Conservation (phyloP, 2,113 vertebrate genomes). For the Epinephelus fuscoguttatus region DNA sequence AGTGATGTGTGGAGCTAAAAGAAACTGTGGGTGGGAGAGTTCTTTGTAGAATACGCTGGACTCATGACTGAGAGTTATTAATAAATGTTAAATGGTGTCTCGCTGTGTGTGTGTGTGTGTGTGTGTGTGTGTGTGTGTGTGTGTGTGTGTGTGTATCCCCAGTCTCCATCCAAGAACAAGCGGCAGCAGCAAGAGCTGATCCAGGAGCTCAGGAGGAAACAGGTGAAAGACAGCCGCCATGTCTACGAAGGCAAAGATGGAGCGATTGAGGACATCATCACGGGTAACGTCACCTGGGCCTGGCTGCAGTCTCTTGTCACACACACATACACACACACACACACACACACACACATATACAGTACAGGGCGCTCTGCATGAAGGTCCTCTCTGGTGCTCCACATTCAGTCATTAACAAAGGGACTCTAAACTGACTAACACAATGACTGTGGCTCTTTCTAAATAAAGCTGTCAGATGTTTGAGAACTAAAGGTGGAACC, state of each 20-base stretch:
- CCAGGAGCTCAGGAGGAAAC: slow-evolving; percentile 91
- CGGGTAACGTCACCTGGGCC: slow-evolving; percentile 83
- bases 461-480: slow-evolving; percentile 56
- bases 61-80: not conserved
- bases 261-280: slow-evolving; percentile 98
- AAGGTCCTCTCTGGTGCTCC: slow-evolving; percentile 55
- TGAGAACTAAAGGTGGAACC: slow-evolving; percentile 42
- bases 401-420: slow-evolving; percentile 63
- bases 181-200: slow-evolving; percentile 97
- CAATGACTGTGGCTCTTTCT: slow-evolving; percentile 40
- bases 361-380: slow-evolving; percentile 65
- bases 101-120: slow-evolving; percentile 13
- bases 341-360: slow-evolving; percentile 23
- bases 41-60: not conserved
- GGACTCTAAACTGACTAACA: slow-evolving; percentile 72
- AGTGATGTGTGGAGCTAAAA: not conserved
- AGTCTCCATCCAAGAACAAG: slow-evolving; percentile 88
- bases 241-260: slow-evolving; percentile 98
- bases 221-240: slow-evolving; percentile 96
- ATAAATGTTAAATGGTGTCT: not conserved
- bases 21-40: slow-evolving; percentile 1
- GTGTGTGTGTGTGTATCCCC: slow-evolving; percentile 38
- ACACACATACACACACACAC: too few relatives aligned
- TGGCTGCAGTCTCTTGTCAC: slow-evolving; percentile 6
- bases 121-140: slow-evolving; percentile 39